These are phyloP conservation scores for Ditula angustiorana DNA, from an alignment of 2,888 invertebrate species.

Conservation along the genomic window DNA sequence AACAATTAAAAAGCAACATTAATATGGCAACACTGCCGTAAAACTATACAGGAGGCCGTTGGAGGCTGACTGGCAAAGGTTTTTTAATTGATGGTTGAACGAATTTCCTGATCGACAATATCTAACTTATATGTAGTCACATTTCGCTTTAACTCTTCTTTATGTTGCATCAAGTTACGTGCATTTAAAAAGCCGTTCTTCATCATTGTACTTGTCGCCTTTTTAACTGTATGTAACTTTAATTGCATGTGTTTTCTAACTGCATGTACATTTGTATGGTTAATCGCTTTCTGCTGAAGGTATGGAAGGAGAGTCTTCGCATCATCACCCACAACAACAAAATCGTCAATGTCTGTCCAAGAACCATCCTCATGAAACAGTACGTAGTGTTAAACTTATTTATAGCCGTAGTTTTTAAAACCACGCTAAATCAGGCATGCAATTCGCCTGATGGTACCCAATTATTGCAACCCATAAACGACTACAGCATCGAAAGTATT, in stretches of 20 bases:
- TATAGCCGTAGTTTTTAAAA: constrained; percentile 20
- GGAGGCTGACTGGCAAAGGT: too few relatives aligned
- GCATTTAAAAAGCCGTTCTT: constrained; percentile 25
- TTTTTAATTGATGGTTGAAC: constrained; percentile 20
- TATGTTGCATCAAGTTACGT: constrained; percentile 25
- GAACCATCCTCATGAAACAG: constrained; percentile 99
- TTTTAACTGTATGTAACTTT: constrained; percentile 50
- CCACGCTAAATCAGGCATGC: too few relatives aligned
- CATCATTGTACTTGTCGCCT: constrained; percentile 48
- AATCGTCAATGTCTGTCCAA: constrained; percentile 97
- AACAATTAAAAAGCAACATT: constrained; percentile 6
- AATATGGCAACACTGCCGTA: background rate
- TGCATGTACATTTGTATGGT: constrained; percentile 64
- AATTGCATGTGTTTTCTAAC: constrained; percentile 51
- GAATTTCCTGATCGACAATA: background rate
- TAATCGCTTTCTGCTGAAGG: constrained; percentile 85
- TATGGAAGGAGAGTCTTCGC: constrained; percentile 96
- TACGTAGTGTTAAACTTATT: constrained; percentile 91
- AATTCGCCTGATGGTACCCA: too few relatives aligned
- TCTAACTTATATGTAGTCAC: constrained; percentile 19
- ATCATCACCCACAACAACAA: constrained; percentile 98
- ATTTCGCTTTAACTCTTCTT: constrained; percentile 24
- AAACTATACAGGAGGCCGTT: too few relatives aligned
- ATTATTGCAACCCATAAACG: too few relatives aligned
- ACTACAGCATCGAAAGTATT: too few relatives aligned